Percentiles rank a stretch among this genome's conserved stretches.
These are phyloP conservation scores for Beroe forskalii DNA, from an alignment of 37 sponge, comb jelly and placozoan species.

Conservation along the genomic window DNA sequence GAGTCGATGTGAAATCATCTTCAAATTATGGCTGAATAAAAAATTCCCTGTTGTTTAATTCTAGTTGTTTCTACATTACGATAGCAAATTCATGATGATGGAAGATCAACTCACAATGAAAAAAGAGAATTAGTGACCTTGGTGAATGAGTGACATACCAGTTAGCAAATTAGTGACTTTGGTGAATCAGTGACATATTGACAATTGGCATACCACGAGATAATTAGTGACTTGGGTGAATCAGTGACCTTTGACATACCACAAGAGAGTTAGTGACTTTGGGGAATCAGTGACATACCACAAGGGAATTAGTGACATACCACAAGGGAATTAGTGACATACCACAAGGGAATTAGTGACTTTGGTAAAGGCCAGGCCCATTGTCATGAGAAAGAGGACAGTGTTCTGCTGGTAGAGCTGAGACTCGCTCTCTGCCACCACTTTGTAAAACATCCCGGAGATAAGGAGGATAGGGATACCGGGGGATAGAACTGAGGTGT, in stretches of 20 bases:
- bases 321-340: constrained; percentile 6
- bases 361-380: constrained; percentile 43
- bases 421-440: background rate
- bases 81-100: too few species aligned
- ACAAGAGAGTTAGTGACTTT: constrained; percentile 38
- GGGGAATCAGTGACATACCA: background rate
- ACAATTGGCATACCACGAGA: too few species aligned
- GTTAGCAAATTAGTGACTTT: too few species aligned
- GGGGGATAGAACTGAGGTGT: constrained; percentile 50
- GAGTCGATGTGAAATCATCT: too few species aligned
- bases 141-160: too few species aligned
- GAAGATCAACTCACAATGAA: too few species aligned
- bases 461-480: constrained; percentile 32
- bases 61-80: too few species aligned
- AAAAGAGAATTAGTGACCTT: too few species aligned
- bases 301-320: background rate
- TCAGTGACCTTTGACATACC: too few species aligned
- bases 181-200: too few species aligned
- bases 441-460: constrained; percentile 34
- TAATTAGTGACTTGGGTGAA: background rate
- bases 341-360: constrained; percentile 52
- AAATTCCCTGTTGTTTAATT: too few species aligned
- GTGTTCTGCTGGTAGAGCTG: constrained; percentile 34
- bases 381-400: constrained; percentile 1
- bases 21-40: too few species aligned